Conservation (phyloP, 1,140 invertebrate species). For the Aphelenchoides fujianensis region DNA sequence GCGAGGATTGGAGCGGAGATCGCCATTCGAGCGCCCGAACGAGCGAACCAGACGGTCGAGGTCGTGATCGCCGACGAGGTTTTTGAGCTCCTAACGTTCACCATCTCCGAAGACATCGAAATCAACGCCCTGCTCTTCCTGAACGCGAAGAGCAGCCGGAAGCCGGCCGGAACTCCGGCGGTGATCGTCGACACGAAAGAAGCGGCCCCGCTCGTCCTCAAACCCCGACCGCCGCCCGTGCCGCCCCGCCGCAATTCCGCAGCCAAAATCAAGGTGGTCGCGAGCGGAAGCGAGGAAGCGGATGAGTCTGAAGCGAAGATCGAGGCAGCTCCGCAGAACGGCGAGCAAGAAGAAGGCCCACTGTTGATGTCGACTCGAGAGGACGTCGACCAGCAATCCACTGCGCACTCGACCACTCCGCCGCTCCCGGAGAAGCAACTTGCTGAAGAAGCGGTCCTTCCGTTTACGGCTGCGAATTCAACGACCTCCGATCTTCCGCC, state of each 20-base stretch:
- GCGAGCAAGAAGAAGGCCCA: neutral
- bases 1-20: neutral
- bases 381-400: neutral
- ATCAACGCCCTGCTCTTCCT: neutral
- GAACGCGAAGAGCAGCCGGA: neutral
- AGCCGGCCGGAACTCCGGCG: neutral
- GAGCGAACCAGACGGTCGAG: neutral
- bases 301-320: neutral
- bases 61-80: conserved; percentile 2
- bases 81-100: neutral
- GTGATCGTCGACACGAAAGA: neutral
- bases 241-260: neutral
- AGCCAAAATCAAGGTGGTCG: neutral
- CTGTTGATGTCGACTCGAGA: neutral
- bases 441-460: too few species aligned
- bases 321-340: neutral
- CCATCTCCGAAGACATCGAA: conserved; percentile 1
- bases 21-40: neutral
- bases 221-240: neutral
- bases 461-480: too few species aligned
- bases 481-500: too few species aligned
- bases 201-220: too few species aligned
- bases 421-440: too few species aligned
- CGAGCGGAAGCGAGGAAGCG: neutral
- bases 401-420: neutral